phyloP scores from a whole-genome alignment of 2,888 invertebrate genomes.

The Dexiosoma caninum region DNA sequence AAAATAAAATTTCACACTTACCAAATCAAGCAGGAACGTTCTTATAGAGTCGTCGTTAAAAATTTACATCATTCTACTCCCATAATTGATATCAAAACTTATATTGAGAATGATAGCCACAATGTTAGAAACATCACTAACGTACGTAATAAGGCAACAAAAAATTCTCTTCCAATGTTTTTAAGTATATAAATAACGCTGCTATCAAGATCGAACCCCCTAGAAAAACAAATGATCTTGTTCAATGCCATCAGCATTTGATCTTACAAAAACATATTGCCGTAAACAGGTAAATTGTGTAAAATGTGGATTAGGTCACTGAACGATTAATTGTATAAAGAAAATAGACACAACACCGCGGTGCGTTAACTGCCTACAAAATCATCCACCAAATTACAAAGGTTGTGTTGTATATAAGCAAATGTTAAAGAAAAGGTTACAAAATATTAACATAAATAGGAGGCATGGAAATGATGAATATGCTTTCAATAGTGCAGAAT shows the following conservation, averaged over 20 bases:
- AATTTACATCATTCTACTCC: not conserved
- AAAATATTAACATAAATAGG: no score
- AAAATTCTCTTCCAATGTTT: not conserved
- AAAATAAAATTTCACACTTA: not conserved
- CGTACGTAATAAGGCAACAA: not conserved
- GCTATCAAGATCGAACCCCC: not conserved
- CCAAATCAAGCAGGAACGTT: slow-evolving; percentile 5
- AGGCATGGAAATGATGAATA: no score
- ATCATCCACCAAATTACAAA: not conserved
- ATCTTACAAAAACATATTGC: not conserved
- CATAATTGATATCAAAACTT: not conserved
- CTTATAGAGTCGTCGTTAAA: not conserved
- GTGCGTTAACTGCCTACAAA: not conserved
- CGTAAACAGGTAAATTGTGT: not conserved
- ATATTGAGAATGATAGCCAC: not conserved
- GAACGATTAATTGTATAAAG: not conserved
- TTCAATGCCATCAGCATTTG: not conserved
- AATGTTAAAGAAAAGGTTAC: no score
- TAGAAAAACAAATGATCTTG: not conserved
- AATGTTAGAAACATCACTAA: slow-evolving; percentile 6
- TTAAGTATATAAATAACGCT: not conserved
- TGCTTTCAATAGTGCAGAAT: no score
- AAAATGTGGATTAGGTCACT: not conserved
- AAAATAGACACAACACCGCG: not conserved
- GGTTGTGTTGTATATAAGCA: not conserved